Conservation (phyloP, 1,140 invertebrate species). For the Wasmannia auropunctata region DNA sequence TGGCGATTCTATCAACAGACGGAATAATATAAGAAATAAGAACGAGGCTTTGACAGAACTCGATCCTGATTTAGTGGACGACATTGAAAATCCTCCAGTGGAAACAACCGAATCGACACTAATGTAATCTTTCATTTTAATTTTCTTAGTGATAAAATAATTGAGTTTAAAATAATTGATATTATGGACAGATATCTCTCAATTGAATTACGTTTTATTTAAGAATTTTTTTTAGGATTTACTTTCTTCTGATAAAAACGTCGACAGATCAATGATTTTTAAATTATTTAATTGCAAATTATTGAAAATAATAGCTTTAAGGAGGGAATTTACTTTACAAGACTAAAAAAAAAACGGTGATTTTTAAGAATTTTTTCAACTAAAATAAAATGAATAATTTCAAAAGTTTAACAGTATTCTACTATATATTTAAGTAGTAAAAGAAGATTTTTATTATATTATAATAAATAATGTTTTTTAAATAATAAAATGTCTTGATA, state of each 20-base stretch:
- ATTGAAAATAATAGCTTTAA: background rate
- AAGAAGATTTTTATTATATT: no score
- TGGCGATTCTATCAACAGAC: background rate
- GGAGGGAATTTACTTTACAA: no score
- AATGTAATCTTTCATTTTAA: background rate
- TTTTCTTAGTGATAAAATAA: background rate
- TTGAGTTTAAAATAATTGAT: background rate
- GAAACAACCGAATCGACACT: background rate
- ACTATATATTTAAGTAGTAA: no score
- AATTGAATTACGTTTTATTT: background rate
- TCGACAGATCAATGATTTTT: background rate
- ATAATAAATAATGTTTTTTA: no score
- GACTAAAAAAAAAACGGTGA: no score
- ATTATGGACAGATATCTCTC: background rate
- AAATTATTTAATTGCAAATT: background rate
- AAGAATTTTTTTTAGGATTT: background rate
- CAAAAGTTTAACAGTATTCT: no score
- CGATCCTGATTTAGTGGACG: conserved; percentile 46
- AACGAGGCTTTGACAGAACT: background rate
- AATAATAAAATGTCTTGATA: no score
- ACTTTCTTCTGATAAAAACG: background rate
- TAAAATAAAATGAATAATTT: no score
- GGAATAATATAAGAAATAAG: background rate
- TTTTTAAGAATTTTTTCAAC: no score
- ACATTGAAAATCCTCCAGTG: conserved; percentile 39